Base-by-base conservation (phyloP, 53 echinoderm and acorn worm species). In the Temnopleurus reevesii region DNA sequence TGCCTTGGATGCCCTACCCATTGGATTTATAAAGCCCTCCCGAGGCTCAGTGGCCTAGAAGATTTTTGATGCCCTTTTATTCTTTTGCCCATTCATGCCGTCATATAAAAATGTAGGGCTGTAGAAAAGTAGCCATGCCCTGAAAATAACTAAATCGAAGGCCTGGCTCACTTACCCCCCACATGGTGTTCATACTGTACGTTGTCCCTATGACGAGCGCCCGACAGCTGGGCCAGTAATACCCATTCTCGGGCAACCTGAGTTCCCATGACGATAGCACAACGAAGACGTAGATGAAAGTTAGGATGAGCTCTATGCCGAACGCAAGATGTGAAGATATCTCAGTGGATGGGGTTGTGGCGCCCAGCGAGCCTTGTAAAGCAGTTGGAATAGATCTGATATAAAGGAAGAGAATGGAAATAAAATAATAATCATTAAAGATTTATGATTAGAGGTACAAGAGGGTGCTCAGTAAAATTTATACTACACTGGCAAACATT, bases 121-220 rank as follows among this genome's bases (percentile, higher is more conserved):
- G n/a, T n/a, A n/a, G n/a, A n/a, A n/a, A n/a, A n/a, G n/a, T n/a
- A n/a, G n/a, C n/a, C n/a, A n/a, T n/a, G n/a, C n/a, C n/a, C n/a
- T n/a, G n/a, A n/a, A n/a, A n/a, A n/a, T n/a, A n/a, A n/a, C n/a
- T n/a, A n/a, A n/a, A n/a, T n/a, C n/a, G n/a, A n/a, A n/a, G n/a
- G n/a, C n/a, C n/a, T n/a, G n/a, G n/a, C n/a, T n/a, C n/a, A n/a
- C 95, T 96, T 93, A 96, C 95, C 59, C 94, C 99, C 99, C 99
- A 98, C 81, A 98, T 89, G 31, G 99, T 98, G 49, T 96, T 95
- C 44, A 92, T 86, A 8, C 90, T 84, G 88, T 82, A 98, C 33
- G 99, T 92, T 19, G 94, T 80, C 0, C 99, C 99, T 8, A 98
- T 86, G 13, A 94, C 91, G 10, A 98, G 81, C 4, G 99, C 92